A percentile compares a stretch with the other conserved stretches of the same genome.
phyloP scores from a whole-genome alignment of 2,113 vertebrate species.

The Tragelaphus imberbis region DNA sequence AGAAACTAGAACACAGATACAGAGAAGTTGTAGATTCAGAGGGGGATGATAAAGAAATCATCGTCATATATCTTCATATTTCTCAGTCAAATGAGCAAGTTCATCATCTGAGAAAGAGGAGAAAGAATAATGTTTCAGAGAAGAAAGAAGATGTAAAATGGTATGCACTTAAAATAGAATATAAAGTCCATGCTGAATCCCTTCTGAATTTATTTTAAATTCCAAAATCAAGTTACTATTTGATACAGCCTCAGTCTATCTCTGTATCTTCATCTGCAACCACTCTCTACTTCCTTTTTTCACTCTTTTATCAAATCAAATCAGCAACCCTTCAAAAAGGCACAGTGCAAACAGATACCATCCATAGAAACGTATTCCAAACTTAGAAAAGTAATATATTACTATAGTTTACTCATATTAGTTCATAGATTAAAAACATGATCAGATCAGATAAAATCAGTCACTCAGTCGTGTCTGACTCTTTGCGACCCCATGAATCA shows the following conservation, averaged over 20 bases:
- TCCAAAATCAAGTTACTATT: background rate
- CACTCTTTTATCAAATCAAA: background rate
- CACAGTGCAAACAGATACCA: background rate
- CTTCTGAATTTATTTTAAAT: background rate
- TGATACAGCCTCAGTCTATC: background rate
- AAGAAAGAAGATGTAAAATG: background rate
- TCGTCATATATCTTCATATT: constrained; percentile 17
- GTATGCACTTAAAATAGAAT: background rate
- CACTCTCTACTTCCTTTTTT: background rate
- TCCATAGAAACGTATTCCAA: background rate
- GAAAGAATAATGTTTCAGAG: background rate
- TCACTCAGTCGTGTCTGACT: no score
- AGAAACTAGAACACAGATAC: background rate
- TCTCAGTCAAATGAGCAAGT: background rate
- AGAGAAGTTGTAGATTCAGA: background rate
- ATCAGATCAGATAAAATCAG: no score
- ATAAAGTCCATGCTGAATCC: background rate
- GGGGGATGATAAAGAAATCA: background rate
- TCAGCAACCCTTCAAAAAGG: background rate
- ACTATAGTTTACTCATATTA: background rate
- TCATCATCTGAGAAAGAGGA: background rate
- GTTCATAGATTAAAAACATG: background rate
- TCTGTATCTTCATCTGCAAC: background rate
- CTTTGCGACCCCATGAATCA: no score
- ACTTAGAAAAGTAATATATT: background rate